Evolutionary conservation across 2,888 invertebrate species (phyloP), one percentile per base, ranked within the genome.

Genomic region (Dynastes grantii): DNA sequence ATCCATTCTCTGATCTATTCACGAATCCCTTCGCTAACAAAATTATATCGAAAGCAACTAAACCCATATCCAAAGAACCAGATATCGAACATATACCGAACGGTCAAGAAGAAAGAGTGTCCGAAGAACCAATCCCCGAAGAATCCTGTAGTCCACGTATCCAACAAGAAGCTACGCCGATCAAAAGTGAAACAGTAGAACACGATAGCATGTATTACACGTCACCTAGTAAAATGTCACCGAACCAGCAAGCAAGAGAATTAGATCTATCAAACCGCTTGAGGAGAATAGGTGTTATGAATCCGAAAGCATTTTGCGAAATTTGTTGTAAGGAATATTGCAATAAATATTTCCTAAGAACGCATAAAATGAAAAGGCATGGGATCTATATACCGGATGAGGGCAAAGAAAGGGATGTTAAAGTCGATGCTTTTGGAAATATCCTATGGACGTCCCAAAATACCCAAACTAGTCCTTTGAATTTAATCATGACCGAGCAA

Each of bases 321-420:
- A 93, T 97, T 79, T 97, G 97, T 88, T 95, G 96, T 89, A 96
- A 97, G 87, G 97, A 97, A 88, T 97, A 97, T 87, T 96, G 96
- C 88, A 97, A 97, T 87, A 97, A 97, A 88, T 97, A 97, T 87
- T 97, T 97, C 86, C 90, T 98, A 63, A 92, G 96, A 76, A 96
- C 96, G 68, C 98, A 98, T 89, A 96, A 97, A 86, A 94, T 96
- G 90, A 96, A 97, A 87, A 92, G 96, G n/a, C 98, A 98, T 88
- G 97, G 97, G 0, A 94, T 97, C 51, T 92, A 91, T 81, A 89
- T 93, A 76, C 91, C 92, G 1, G 91, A 93, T 87, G 92, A 94
- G 83, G 84, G 90, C 6, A 90, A 90, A 77, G 88, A 88, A 16
- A 88, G 86, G 81, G 88, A 88, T 76, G 81, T 81, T 40, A 87